Conservation (phyloP, 2,888 invertebrate species). For the Agrotis clavis region DNA sequence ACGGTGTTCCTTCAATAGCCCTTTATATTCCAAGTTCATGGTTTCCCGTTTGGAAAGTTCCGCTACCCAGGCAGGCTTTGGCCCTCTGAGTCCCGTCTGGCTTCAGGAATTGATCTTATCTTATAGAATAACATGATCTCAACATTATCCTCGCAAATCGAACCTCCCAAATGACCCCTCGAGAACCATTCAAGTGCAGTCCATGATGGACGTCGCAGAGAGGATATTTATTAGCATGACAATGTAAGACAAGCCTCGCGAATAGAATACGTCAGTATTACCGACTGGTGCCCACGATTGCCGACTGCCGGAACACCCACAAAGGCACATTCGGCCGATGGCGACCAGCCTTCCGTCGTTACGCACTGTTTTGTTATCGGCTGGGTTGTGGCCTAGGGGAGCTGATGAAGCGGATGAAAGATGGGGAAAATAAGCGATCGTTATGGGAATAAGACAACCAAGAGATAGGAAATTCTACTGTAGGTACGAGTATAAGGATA, state of each 20-base stretch:
- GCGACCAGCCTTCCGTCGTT: conserved; percentile 83
- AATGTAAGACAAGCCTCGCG: conserved; percentile 58
- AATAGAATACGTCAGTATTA: conserved; percentile 67
- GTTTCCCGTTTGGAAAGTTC: too few species aligned
- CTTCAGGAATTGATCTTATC: background rate
- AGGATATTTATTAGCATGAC: conserved; percentile 65
- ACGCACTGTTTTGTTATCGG: conserved; percentile 82
- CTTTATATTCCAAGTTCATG: too few species aligned
- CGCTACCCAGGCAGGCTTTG: too few species aligned
- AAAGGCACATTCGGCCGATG: conserved; percentile 77
- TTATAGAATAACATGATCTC: background rate
- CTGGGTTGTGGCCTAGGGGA: conserved; percentile 45
- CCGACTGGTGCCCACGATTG: conserved; percentile 37
- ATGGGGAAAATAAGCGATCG: background rate
- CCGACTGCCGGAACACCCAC: conserved; percentile 78
- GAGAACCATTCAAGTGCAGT: conserved; percentile 40
- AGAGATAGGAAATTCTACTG: too few species aligned
- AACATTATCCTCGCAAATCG: background rate
- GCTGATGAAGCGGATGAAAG: conserved; percentile 52
- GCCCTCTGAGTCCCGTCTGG: too few species aligned
- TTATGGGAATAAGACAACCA: too few species aligned
- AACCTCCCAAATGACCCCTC: conserved; percentile 21
- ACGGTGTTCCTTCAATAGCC: too few species aligned
- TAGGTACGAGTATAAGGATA: too few species aligned
- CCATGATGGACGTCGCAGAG: conserved; percentile 26